phyloP scores from a whole-genome alignment of 2,888 invertebrate species.

The Laspeyria flexula region DNA sequence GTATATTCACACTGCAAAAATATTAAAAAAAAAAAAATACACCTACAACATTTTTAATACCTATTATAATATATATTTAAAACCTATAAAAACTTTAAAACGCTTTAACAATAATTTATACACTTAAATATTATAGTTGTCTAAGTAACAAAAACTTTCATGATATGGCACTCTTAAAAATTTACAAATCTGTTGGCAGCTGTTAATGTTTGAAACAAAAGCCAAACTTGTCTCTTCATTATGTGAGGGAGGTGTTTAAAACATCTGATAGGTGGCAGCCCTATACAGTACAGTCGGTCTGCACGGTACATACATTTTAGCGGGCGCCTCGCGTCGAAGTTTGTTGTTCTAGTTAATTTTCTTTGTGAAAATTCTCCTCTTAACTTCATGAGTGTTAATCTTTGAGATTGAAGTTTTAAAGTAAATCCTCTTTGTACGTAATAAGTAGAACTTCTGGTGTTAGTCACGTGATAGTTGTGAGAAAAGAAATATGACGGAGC shows the following conservation, averaged over 20 bases:
- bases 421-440: slow-evolving; percentile 29
- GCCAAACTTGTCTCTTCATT: neutral
- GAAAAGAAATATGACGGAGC: slow-evolving; percentile 27
- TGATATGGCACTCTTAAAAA: too few species aligned
- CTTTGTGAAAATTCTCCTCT: slow-evolving; percentile 53
- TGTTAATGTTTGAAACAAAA: neutral
- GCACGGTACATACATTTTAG: slow-evolving; percentile 34
- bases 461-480: slow-evolving; percentile 31
- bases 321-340: slow-evolving; percentile 36
- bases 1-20: too few species aligned
- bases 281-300: slow-evolving; percentile 25
- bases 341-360: slow-evolving; percentile 52
- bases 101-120: too few species aligned
- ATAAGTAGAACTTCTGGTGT: slow-evolving; percentile 35
- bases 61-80: too few species aligned
- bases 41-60: too few species aligned
- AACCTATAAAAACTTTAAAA: too few species aligned
- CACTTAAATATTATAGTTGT: too few species aligned
- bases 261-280: slow-evolving; percentile 13
- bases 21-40: too few species aligned
- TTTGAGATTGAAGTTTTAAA: slow-evolving; percentile 51
- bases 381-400: slow-evolving; percentile 55
- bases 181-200: neutral
- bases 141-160: too few species aligned
- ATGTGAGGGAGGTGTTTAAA: neutral